These are phyloP conservation scores for Chroicocephalus ridibundus DNA, from an alignment of 2,113 vertebrate species.

Conservation along the genomic window DNA sequence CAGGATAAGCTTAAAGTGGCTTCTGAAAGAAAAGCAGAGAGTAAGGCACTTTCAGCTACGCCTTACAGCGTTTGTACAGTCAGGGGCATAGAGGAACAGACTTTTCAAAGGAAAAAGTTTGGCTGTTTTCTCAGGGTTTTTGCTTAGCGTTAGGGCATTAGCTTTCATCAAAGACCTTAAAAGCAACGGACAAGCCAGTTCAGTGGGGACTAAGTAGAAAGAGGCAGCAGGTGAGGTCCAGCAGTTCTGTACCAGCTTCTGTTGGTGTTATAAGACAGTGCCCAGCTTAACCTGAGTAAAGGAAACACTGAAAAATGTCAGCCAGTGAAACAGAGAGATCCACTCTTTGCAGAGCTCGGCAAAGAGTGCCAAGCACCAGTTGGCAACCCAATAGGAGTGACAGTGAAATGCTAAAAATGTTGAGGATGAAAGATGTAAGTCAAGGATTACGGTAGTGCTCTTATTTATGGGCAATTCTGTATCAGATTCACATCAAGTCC, in stretches of 20 bases:
- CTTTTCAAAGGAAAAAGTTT: background rate
- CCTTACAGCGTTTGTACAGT: background rate
- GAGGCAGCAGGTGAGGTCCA: background rate
- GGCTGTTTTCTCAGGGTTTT: constrained; percentile 18
- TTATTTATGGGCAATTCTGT: background rate
- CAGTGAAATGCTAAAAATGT: background rate
- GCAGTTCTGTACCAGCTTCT: background rate
- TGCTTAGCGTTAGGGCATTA: background rate
- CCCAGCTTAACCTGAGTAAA: background rate
- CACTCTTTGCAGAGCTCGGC: background rate
- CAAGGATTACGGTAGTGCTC: background rate
- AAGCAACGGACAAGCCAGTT: background rate
- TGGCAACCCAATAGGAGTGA: background rate
- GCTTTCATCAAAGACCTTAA: background rate
- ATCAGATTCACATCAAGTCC: constrained; percentile 3
- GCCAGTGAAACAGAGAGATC: background rate
- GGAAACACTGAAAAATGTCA: background rate
- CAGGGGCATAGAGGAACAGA: background rate
- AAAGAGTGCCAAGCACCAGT: background rate
- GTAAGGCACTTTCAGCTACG: background rate
- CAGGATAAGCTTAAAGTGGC: background rate
- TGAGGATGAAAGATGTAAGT: constrained; percentile 15
- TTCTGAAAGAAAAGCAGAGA: background rate
- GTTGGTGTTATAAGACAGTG: background rate
- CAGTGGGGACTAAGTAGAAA: background rate